Evolutionary conservation across 2,797 vertebrate species (phyloP).

Genomic region (Bradypodion pumilum): DNA sequence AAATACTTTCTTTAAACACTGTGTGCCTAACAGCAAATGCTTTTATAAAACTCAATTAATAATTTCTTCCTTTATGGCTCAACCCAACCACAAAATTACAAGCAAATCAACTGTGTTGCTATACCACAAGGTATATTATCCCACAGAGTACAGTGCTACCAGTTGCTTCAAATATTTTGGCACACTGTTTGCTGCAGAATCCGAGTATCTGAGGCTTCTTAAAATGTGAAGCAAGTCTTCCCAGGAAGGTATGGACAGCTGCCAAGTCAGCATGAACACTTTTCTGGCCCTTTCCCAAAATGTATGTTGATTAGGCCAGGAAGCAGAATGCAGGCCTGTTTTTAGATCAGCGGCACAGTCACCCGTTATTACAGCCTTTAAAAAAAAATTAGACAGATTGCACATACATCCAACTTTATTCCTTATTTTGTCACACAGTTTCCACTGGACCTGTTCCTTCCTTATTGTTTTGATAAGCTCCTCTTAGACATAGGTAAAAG

Average conservation of each 20-base stretch:
- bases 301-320: neutral
- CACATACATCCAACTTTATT: neutral
- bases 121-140: neutral
- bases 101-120: neutral
- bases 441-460: neutral
- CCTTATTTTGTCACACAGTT: neutral
- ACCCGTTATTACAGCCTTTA: neutral
- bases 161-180: neutral
- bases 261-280: neutral
- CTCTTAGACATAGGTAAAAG: neutral
- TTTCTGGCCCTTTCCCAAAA: neutral
- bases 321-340: neutral
- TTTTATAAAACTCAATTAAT: conserved; percentile 7
- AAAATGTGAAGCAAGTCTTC: neutral
- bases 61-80: neutral
- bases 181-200: neutral
- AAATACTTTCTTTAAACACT: conserved; percentile 3
- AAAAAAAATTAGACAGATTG: neutral
- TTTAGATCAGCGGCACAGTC: neutral
- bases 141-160: neutral
- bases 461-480: neutral
- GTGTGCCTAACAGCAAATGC: neutral
- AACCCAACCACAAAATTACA: neutral
- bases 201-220: neutral
- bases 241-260: neutral